Conservation (phyloP, 1,140 invertebrate genomes). For the Grapholita molesta region DNA sequence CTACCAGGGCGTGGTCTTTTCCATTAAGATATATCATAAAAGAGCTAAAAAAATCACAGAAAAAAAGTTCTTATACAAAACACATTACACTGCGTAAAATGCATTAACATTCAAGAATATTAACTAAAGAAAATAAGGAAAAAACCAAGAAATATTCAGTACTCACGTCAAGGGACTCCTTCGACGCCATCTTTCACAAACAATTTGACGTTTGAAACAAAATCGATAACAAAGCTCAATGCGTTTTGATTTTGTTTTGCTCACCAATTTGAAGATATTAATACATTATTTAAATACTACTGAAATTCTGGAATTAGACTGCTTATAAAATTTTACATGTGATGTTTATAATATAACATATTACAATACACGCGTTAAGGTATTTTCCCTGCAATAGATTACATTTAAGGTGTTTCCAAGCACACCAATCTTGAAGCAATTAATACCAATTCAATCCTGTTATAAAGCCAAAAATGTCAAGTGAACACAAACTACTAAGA, state of each 20-base stretch:
- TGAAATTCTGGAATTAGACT: no score
- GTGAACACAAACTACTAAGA: no score
- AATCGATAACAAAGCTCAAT: conserved; percentile 51
- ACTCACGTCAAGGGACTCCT: conserved; percentile 75
- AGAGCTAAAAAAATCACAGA: not conserved
- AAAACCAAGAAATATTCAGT: conserved; percentile 31
- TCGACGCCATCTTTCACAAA: conserved; percentile 74
- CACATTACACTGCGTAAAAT: not conserved
- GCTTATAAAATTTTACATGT: no score
- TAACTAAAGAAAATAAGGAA: conserved; percentile 6
- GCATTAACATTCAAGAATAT: not conserved
- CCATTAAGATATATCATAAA: conserved; percentile 17
- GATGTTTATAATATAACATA: no score
- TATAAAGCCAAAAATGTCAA: no score
- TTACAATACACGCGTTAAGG: no score
- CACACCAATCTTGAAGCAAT: no score
- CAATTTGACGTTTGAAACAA: conserved; percentile 61
- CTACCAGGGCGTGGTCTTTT: conserved; percentile 41
- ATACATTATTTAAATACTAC: not conserved
- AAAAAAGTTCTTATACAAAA: not conserved
- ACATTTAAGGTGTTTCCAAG: no score
- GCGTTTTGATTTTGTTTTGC: not conserved
- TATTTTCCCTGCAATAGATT: no score
- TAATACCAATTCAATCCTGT: no score
- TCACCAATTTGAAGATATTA: not conserved